phyloP scores from a whole-genome alignment of 2,888 invertebrate species.

The Eudasyphora cyanicolor region DNA sequence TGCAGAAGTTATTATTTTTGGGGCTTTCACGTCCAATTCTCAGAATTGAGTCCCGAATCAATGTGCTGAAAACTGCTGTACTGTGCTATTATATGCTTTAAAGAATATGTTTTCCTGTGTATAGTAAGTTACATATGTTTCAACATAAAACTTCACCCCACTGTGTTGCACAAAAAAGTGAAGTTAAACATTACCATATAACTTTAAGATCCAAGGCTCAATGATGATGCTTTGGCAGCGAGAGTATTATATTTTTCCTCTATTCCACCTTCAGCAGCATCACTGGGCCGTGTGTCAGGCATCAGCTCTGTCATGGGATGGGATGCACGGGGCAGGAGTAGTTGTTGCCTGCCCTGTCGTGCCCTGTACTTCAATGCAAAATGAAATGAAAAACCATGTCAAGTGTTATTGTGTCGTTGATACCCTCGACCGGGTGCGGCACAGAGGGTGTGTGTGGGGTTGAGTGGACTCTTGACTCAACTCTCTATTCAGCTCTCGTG shows the following conservation, averaged over 20 bases:
- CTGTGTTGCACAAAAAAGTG: background rate
- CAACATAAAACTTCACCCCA: too few species aligned
- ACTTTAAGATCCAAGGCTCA: constrained; percentile 6
- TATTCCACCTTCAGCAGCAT: background rate
- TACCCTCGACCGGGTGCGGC: too few species aligned
- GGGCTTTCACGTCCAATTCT: too few species aligned
- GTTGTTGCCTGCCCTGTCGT: background rate
- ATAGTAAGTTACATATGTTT: too few species aligned
- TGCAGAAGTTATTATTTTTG: too few species aligned
- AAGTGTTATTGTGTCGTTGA: constrained; percentile 53
- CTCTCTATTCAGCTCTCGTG: background rate
- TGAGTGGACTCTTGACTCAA: background rate
- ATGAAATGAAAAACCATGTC: constrained; percentile 63
- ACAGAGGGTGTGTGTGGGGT: background rate
- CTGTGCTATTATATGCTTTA: too few species aligned
- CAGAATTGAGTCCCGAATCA: too few species aligned
- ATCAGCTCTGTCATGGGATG: background rate
- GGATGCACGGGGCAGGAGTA: background rate
- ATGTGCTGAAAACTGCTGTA: too few species aligned
- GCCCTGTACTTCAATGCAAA: constrained; percentile 49
- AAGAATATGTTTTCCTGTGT: too few species aligned
- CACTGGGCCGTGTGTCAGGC: background rate
- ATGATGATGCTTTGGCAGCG: background rate
- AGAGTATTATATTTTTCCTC: background rate
- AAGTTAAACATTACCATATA: constrained; percentile 4